phyloP scores from a whole-genome alignment of 2,797 vertebrate species.

The Pseudochaenichthys georgianus region DNA sequence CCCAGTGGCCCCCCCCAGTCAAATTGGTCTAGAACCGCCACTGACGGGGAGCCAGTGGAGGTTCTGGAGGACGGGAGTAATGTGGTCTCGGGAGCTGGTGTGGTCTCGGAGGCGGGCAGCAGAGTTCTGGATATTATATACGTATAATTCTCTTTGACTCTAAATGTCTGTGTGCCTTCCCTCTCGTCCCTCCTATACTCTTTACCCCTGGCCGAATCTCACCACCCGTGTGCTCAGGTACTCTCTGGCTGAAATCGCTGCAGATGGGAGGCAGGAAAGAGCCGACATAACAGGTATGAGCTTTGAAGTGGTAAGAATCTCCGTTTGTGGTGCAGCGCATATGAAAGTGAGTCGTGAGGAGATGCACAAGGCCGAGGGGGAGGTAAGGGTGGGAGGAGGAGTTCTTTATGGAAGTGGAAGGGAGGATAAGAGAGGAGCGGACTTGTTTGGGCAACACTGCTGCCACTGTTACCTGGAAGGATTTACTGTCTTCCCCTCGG shows the following conservation, averaged over 20 bases:
- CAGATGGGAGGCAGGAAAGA: constrained; percentile 51
- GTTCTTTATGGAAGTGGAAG: no score
- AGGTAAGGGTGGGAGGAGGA: not conserved
- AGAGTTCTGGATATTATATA: not conserved
- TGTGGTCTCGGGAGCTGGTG: no score
- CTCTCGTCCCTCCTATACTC: not conserved
- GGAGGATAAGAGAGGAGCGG: constrained; percentile 4
- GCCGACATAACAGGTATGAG: constrained; percentile 56
- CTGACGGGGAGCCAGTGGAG: no score
- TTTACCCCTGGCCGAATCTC: constrained; percentile 11
- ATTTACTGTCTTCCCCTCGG: constrained; percentile 27
- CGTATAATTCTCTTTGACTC: not conserved
- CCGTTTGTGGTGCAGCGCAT: constrained; percentile 72
- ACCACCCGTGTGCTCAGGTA: constrained; percentile 37
- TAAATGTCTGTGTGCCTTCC: constrained; percentile 11
- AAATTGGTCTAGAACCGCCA: no score
- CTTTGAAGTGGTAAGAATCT: constrained; percentile 83
- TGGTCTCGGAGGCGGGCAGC: no score
- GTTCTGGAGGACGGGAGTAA: no score
- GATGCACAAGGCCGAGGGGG: constrained; percentile 38
- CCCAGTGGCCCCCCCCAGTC: no score
- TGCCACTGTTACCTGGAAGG: constrained; percentile 25
- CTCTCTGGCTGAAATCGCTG: constrained; percentile 16
- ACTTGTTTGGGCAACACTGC: constrained; percentile 8
- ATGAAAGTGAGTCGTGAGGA: constrained; percentile 67